Evolutionary conservation across 2,113 vertebrate genomes (phyloP).

Genomic region (Egretta garzetta): DNA sequence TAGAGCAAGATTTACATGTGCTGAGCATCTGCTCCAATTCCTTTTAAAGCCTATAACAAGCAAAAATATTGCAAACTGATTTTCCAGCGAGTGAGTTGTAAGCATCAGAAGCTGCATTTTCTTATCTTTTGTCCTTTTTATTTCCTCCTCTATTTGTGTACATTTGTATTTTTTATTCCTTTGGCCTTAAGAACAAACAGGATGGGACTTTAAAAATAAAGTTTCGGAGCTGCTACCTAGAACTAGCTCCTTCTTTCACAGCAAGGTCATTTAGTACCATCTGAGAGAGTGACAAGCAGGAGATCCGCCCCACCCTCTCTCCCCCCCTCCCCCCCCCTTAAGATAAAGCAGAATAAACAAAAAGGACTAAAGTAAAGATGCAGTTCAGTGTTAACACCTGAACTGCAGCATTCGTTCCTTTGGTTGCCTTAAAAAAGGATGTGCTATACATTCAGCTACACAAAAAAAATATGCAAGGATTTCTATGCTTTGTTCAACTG

Average conservation of each 20-base stretch:
- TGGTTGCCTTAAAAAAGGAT: background rate
- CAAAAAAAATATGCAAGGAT: background rate
- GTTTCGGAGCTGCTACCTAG: background rate
- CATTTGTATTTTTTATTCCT: background rate
- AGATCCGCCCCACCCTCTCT: too few species aligned
- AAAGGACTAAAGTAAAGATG: background rate
- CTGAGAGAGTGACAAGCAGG: background rate
- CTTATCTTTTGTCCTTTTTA: accelerated
- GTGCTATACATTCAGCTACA: background rate
- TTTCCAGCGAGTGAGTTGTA: background rate
- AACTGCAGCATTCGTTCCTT: background rate
- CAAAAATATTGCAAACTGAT: background rate
- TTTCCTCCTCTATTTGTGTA: background rate
- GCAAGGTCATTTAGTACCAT: background rate
- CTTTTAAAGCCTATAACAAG: background rate
- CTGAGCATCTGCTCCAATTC: background rate
- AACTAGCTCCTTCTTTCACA: background rate
- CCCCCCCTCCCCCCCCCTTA: too few species aligned
- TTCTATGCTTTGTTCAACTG: background rate
- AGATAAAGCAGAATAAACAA: background rate
- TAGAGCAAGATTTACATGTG: background rate
- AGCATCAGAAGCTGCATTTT: background rate
- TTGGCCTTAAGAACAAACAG: background rate
- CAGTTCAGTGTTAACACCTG: background rate
- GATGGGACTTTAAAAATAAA: background rate